phyloP scores from a whole-genome alignment of 2,113 vertebrate genomes.

The Marmota flaviventris region DNA sequence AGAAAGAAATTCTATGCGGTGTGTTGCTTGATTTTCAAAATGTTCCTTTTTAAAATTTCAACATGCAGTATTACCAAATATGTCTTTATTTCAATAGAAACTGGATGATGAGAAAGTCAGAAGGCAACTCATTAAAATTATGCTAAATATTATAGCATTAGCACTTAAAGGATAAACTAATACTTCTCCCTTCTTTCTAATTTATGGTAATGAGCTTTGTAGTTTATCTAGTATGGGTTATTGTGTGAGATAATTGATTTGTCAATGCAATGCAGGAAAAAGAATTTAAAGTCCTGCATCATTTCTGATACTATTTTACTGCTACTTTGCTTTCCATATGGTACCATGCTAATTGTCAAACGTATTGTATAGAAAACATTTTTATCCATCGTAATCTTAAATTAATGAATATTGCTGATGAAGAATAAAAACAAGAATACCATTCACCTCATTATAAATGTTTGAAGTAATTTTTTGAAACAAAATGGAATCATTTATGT shows the following conservation, averaged over 20 bases:
- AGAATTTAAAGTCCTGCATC: neutral
- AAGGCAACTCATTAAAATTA: slow-evolving; percentile 52
- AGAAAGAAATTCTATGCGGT: neutral
- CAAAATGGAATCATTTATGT: neutral
- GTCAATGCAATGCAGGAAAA: neutral
- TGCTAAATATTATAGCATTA: neutral
- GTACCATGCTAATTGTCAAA: neutral
- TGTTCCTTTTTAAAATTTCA: slow-evolving; percentile 7
- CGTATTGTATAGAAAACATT: neutral
- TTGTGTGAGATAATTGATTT: slow-evolving; percentile 41
- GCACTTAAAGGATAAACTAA: slow-evolving; percentile 43
- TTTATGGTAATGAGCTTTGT: slow-evolving; percentile 46
- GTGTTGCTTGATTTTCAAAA: slow-evolving; percentile 1
- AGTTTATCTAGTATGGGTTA: neutral
- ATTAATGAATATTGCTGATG: neutral
- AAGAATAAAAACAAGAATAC: neutral
- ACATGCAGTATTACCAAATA: neutral
- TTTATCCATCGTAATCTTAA: neutral
- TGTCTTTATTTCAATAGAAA: slow-evolving; percentile 32
- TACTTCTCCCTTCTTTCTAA: slow-evolving; percentile 52
- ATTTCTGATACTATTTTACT: neutral
- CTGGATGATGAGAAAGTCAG: neutral
- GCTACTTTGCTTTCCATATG: neutral
- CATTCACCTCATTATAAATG: neutral
- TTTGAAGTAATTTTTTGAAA: slow-evolving; percentile 17